Conservation (phyloP, 53 echinoderm and acorn worm genomes). For the Echinarachnius parma region DNA sequence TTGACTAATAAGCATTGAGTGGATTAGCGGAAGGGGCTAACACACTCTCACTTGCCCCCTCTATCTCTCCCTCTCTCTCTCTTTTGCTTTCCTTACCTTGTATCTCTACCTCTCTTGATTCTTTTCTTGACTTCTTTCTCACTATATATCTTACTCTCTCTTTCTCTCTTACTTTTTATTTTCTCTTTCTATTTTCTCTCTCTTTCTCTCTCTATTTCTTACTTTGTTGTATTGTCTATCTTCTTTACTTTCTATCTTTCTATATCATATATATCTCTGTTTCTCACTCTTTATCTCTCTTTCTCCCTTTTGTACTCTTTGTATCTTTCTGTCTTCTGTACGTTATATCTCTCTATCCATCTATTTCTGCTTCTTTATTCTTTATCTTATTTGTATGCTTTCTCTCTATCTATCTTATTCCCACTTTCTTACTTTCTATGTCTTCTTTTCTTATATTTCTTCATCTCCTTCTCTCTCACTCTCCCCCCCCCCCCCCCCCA, state of each 20-base stretch:
- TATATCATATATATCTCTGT: slow-evolving; percentile 1
- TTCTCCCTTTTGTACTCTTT: neutral
- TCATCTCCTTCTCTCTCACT: neutral
- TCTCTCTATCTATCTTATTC: no score
- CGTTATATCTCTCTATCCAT: neutral
- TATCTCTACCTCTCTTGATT: neutral
- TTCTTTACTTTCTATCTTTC: slow-evolving; percentile 6
- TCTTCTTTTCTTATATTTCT: neutral
- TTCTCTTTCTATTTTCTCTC: neutral
- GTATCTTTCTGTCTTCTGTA: neutral
- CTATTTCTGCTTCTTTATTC: neutral
- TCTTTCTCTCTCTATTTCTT: neutral
- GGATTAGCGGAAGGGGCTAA: slow-evolving; percentile 22
- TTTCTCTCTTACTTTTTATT: neutral
- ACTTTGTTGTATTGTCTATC: neutral
- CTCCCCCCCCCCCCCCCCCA: neutral
- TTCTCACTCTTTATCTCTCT: neutral
- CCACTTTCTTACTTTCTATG: neutral
- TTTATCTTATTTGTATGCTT: neutral
- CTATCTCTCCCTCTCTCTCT: neutral
- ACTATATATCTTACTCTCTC: neutral
- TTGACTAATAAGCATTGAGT: slow-evolving; percentile 26
- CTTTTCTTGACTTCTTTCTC: neutral
- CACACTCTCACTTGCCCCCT: neutral
- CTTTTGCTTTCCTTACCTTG: no score